Percentiles rank a stretch among this genome's conserved stretches.
phyloP scores from a whole-genome alignment of 2,113 vertebrate species.

The Chauna torquata region DNA sequence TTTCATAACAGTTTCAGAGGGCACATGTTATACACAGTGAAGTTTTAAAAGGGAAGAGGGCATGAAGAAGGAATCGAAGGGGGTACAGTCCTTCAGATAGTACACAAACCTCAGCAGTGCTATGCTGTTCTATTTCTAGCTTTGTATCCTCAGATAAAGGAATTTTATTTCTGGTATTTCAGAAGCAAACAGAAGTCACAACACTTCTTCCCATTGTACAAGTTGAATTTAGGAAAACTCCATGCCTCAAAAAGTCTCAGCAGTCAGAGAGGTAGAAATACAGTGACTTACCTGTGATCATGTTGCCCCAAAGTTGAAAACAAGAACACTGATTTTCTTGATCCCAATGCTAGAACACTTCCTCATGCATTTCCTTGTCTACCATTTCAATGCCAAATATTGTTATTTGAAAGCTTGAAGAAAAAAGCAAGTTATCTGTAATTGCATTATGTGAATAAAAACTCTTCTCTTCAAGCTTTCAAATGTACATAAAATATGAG shows the following conservation, averaged over 20 bases:
- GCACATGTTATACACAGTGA: not conserved
- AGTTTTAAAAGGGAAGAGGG: not conserved
- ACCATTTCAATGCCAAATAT: not conserved
- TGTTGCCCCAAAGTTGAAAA: not conserved
- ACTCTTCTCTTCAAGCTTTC: not conserved
- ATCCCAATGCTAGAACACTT: not conserved
- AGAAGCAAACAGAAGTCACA: not conserved
- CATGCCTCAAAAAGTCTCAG: not conserved
- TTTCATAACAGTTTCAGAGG: not conserved
- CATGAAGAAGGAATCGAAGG: not conserved
- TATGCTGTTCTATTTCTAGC: not conserved
- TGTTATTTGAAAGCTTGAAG: not conserved
- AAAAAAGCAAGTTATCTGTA: not conserved
- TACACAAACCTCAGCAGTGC: no score
- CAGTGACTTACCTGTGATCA: not conserved
- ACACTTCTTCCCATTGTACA: not conserved
- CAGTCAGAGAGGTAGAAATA: not conserved
- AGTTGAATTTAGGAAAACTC: not conserved
- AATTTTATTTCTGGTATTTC: not conserved
- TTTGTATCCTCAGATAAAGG: not conserved
- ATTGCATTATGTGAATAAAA: not conserved
- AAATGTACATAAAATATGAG: not conserved
- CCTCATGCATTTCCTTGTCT: not conserved
- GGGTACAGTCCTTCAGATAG: not conserved
- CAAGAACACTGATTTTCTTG: not conserved